Base-by-base conservation (phyloP, 2,797 vertebrate genomes). In the Phoebastria nigripes region DNA sequence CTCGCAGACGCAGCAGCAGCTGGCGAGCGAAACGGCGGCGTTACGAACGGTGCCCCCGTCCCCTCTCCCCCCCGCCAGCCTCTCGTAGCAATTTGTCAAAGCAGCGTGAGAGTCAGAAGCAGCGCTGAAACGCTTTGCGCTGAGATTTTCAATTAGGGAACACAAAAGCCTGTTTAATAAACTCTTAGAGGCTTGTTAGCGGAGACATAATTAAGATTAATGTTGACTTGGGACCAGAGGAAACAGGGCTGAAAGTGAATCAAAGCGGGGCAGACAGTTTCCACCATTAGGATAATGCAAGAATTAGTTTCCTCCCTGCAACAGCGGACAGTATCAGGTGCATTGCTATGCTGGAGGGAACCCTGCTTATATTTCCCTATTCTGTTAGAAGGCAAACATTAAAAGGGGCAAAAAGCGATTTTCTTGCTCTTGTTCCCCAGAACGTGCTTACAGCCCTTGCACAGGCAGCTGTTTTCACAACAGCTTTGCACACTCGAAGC, bases 141-240 rank as follows among this genome's bases (percentile, higher is more conserved):
- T 22, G 89, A 67, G 82, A 26, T 94, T 92, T 90, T 85, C 95
- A 90, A 85, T 95, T 93, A 92, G 54, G 66, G 79, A 85, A 54
- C 82, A 92, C 71, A 90, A 95, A 93, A 92, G 86, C 62, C 79
- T 71, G 70, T 85, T 95, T 93, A 95, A 95, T 87, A 93, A 95
- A 95, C 71, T 93, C 93, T 93, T 71, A 67, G 56, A 90, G 66
- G 65, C 91, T 95, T 66, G 80, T 93, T 92, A 95, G 89, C 76
- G 16, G 89, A 92, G 80, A 46, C 49, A 16, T 92, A 92, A 88
- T 93, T 85, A 82, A 92, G 82, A 95, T 95, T 71, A 95, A 89
- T 94, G 87, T 80, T 84, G 90, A 81, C 80, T 83, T 66, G 80
- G 74, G 85, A 83, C 35, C 63, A 35, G 58, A 88, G 80, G 92